Evolutionary conservation across 2,113 vertebrate species (phyloP).

Genomic region (Notothenia coriiceps): DNA sequence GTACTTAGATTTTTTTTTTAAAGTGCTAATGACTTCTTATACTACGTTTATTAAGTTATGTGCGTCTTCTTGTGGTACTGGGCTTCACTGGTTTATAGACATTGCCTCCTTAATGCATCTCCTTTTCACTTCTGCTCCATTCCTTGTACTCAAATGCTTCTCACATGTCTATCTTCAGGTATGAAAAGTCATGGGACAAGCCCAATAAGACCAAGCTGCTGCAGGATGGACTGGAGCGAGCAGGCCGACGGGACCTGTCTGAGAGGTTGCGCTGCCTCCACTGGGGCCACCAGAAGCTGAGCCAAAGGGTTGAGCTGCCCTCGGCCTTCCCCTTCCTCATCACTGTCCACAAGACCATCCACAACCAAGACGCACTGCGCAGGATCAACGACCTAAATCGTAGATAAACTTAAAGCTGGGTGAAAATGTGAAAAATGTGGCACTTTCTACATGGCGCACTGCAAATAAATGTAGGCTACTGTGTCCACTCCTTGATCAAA

Average conservation of each 20-base stretch:
- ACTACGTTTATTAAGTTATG: neutral
- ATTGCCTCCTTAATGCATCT: neutral
- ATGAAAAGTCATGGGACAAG: constrained; percentile 76
- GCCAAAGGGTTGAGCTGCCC: constrained; percentile 81
- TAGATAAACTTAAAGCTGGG: constrained; percentile 64
- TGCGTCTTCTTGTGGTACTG: neutral
- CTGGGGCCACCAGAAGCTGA: constrained; percentile 84
- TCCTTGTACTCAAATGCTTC: neutral
- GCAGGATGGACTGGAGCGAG: constrained; percentile 79
- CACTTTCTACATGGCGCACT: neutral
- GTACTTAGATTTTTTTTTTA: neutral
- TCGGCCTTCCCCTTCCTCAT: constrained; percentile 86
- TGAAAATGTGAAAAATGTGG: neutral
- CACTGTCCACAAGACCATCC: constrained; percentile 83
- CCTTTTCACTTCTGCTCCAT: neutral
- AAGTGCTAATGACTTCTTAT: neutral
- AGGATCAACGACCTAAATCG: constrained; percentile 82
- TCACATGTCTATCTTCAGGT: constrained; percentile 57
- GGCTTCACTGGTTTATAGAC: too few species aligned
- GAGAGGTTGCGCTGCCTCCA: constrained; percentile 82
- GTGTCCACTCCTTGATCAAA: neutral
- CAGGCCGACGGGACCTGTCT: constrained; percentile 79
- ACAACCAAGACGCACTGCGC: constrained; percentile 79
- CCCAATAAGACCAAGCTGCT: constrained; percentile 83
- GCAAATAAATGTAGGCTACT: neutral